Evolutionary conservation across 2,797 vertebrate genomes (phyloP).

Genomic region (Argyrosomus regius): DNA sequence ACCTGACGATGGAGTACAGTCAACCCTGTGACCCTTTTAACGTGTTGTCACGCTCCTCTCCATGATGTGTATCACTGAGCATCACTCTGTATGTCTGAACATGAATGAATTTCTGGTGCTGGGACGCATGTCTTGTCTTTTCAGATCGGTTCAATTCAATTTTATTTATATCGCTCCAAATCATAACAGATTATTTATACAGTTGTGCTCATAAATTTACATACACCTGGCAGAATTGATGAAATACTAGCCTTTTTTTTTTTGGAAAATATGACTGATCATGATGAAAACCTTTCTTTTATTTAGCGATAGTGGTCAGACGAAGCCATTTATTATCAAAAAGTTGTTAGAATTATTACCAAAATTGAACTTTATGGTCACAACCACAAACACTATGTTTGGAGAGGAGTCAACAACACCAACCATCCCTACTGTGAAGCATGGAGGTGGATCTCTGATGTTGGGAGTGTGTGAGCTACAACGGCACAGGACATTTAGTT

Average conservation of each 20-base stretch:
- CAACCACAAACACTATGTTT: conserved; percentile 13
- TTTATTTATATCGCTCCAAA: too few species aligned
- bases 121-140: too few species aligned
- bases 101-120: too few species aligned
- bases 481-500: conserved; percentile 7
- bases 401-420: conserved; percentile 7
- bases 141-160: too few species aligned
- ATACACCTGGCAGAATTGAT: neutral
- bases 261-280: neutral
- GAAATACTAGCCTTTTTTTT: neutral
- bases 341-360: neutral
- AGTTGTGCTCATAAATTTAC: neutral
- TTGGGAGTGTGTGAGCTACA: conserved; percentile 5
- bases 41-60: neutral
- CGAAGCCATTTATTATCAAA: neutral
- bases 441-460: conserved; percentile 15
- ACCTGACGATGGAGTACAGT: neutral
- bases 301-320: neutral
- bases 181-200: too few species aligned
- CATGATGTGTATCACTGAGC: too few species aligned
- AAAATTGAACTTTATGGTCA: conserved; percentile 25
- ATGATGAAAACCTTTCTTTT: neutral
- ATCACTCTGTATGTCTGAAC: too few species aligned
- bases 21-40: neutral
- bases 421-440: conserved; percentile 16